Percentiles rank a stretch among this genome's conserved stretches.
Evolutionary conservation across 2,797 vertebrate genomes (phyloP).

Genomic region (Pseudochromis fuscus): DNA sequence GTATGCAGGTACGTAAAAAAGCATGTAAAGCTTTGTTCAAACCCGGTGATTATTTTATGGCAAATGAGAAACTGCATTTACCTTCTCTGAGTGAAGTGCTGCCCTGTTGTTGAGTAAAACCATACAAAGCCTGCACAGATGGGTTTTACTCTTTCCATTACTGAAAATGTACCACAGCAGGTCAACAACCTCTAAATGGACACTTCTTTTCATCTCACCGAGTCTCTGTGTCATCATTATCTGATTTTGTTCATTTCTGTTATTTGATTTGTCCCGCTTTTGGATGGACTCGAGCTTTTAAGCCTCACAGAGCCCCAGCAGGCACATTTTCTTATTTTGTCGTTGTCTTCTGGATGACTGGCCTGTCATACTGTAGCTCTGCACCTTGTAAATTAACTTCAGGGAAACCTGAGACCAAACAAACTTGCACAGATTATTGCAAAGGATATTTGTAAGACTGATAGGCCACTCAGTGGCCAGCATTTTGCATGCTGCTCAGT

Average conservation of each 20-base stretch:
- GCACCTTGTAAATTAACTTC: constrained; percentile 51
- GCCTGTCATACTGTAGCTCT: constrained; percentile 15
- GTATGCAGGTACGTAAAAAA: constrained; percentile 86
- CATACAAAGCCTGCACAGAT: neutral
- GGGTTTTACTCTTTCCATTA: constrained; percentile 34
- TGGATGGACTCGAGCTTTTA: constrained; percentile 51
- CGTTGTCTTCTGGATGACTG: constrained; percentile 3
- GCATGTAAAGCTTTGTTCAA: neutral
- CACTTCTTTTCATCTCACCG: constrained; percentile 49
- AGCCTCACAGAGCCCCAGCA: constrained; percentile 2
- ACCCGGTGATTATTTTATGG: neutral
- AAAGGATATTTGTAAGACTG: neutral
- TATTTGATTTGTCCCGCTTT: constrained; percentile 53
- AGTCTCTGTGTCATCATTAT: constrained; percentile 47
- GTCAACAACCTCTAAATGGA: constrained; percentile 56
- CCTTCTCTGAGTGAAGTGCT: constrained; percentile 10
- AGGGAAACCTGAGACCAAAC: constrained; percentile 52
- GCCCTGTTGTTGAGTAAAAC: constrained; percentile 23
- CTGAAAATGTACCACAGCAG: constrained; percentile 41
- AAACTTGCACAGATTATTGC: constrained; percentile 41
- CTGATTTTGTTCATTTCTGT: constrained; percentile 39
- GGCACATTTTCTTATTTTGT: neutral
- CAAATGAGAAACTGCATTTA: neutral
- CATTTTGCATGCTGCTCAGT: neutral
- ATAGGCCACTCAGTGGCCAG: constrained; percentile 3